Conservation (phyloP, 2,797 vertebrate genomes). For the Crax fasciolata region DNA sequence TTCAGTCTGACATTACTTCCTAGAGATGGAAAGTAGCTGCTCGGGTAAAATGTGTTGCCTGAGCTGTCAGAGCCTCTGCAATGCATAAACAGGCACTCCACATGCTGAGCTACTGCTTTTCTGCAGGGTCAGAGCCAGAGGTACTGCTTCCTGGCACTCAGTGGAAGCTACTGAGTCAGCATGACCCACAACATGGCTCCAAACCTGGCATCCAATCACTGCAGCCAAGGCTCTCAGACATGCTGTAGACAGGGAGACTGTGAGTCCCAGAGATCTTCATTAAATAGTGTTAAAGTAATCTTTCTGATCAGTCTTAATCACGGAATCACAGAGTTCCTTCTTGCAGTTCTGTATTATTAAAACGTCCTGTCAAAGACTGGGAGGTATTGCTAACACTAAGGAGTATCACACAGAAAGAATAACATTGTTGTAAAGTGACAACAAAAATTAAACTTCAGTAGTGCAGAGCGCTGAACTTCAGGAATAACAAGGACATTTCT, state of each 20-base stretch:
- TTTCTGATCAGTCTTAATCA: background rate
- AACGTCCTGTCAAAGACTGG: background rate
- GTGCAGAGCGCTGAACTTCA: background rate
- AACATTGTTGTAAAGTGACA: background rate
- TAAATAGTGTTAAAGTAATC: accelerated
- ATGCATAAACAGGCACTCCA: background rate
- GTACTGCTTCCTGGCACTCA: background rate
- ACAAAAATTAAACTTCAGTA: background rate
- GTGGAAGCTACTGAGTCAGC: background rate
- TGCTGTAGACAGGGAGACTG: background rate
- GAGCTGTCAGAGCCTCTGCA: background rate
- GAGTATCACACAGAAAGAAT: background rate
- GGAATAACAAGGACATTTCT: background rate
- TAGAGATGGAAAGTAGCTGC: background rate
- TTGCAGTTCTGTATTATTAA: background rate
- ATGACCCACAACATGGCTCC: accelerated
- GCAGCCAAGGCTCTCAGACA: background rate
- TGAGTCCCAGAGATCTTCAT: background rate
- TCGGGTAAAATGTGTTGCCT: background rate
- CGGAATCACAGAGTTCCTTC: background rate
- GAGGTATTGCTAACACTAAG: background rate
- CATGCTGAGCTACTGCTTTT: background rate
- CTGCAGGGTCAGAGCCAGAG: background rate
- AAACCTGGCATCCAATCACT: background rate
- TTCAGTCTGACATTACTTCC: background rate